These are phyloP conservation scores for Pocillopora damicornis DNA, from an alignment of 64 coral and sea anemone species.

Conservation along the genomic window DNA sequence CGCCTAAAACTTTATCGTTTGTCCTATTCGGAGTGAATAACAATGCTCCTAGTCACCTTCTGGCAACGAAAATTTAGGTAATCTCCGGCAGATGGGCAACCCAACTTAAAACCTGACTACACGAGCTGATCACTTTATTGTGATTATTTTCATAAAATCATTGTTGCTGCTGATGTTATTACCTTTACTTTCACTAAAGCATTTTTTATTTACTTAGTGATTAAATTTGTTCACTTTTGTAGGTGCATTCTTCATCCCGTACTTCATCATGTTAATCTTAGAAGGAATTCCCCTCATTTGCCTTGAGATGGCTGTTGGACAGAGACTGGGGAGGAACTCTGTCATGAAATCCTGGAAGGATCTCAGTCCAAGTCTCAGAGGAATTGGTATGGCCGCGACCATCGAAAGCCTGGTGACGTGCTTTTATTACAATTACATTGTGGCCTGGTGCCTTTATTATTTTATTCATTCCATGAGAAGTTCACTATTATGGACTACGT, in stretches of 20 bases:
- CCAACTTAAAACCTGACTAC: too few species aligned
- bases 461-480: slow-evolving; percentile 74
- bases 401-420: slow-evolving; percentile 38
- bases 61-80: too few species aligned
- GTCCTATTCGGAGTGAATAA: too few species aligned
- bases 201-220: not conserved
- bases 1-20: too few species aligned
- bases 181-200: too few species aligned
- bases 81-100: too few species aligned
- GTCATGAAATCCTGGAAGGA: slow-evolving; percentile 65
- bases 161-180: too few species aligned
- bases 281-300: slow-evolving; percentile 90
- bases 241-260: slow-evolving; percentile 87
- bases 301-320: slow-evolving; percentile 90
- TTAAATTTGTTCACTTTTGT: not conserved
- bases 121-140: too few species aligned
- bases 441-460: slow-evolving; percentile 91
- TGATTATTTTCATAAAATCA: too few species aligned
- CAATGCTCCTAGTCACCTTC: too few species aligned
- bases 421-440: slow-evolving; percentile 88
- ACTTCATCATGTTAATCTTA: slow-evolving; percentile 83
- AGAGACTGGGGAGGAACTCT: slow-evolving; percentile 69
- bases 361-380: slow-evolving; percentile 58
- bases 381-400: slow-evolving; percentile 67
- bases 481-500: slow-evolving; percentile 67